Percentiles rank a stretch among this genome's conserved stretches.
These are phyloP conservation scores for Pogonomyrmex californicus DNA, from an alignment of 1,140 invertebrate genomes.

Conservation along the genomic window DNA sequence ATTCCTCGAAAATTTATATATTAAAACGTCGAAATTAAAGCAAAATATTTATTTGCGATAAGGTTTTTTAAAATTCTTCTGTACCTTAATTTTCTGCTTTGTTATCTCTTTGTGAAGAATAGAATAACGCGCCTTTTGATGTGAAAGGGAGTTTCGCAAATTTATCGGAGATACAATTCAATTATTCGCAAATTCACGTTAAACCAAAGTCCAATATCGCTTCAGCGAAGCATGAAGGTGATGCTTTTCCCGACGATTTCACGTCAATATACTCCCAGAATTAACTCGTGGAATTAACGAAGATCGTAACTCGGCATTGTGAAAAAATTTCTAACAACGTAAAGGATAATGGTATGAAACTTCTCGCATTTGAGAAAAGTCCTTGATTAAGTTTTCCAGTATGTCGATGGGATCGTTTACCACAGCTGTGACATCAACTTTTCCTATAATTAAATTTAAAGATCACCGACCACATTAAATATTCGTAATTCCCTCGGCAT, in stretches of 20 bases:
- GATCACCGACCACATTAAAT: background rate
- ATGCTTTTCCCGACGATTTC: constrained; percentile 1
- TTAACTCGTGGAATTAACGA: background rate
- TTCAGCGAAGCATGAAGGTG: background rate
- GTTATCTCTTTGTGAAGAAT: background rate
- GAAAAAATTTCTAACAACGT: background rate
- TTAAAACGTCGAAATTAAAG: background rate
- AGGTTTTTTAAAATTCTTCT: background rate
- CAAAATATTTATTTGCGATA: background rate
- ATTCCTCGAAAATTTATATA: background rate
- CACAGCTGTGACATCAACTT: constrained; percentile 24
- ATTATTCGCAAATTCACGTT: background rate
- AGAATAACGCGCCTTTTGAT: background rate
- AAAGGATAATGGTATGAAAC: background rate
- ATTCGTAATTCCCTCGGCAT: background rate
- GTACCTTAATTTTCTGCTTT: background rate
- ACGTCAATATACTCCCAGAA: background rate
- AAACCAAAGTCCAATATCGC: constrained; percentile 12
- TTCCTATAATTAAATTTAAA: constrained; percentile 51
- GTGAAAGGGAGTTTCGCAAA: background rate
- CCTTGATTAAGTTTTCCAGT: background rate
- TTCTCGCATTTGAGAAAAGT: background rate
- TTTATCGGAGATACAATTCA: constrained; percentile 1
- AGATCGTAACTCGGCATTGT: background rate
- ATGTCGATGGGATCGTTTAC: background rate